Evolutionary conservation across 2,888 invertebrate species (phyloP).

Genomic region (Mesorhabditis spiculigera): DNA sequence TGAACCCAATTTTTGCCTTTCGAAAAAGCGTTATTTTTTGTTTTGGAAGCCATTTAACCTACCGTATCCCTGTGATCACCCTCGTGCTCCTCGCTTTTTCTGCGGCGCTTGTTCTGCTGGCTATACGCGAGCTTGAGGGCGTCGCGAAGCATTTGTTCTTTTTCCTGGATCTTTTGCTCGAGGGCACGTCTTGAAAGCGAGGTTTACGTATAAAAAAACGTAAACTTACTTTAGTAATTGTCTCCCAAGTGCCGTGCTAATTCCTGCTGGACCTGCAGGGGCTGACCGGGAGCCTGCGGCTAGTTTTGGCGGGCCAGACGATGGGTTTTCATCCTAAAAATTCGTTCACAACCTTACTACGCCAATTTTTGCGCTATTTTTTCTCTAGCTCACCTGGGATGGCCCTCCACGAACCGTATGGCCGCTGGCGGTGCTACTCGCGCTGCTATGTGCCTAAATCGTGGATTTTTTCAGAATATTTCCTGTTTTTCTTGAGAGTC

Average conservation of each 20-base stretch:
- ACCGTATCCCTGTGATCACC: not conserved
- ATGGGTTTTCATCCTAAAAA: no score
- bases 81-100: not conserved
- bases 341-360: no score
- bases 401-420: not conserved
- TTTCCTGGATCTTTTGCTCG: not conserved
- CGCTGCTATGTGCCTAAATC: not conserved
- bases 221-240: not conserved
- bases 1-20: no score
- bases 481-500: not conserved
- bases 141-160: not conserved
- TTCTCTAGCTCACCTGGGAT: not conserved
- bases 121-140: slow-evolving; percentile 4
- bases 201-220: no score
- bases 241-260: not conserved
- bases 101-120: not conserved
- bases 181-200: no score
- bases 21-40: no score
- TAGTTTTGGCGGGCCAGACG: no score
- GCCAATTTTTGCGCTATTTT: not conserved
- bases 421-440: not conserved
- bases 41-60: no score
- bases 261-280: not conserved
- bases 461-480: no score
- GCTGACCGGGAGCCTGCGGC: not conserved